A percentile compares a stretch with the other conserved stretches of the same genome.
phyloP scores from a whole-genome alignment of 2,113 vertebrate genomes.

The Corvus cornix region DNA sequence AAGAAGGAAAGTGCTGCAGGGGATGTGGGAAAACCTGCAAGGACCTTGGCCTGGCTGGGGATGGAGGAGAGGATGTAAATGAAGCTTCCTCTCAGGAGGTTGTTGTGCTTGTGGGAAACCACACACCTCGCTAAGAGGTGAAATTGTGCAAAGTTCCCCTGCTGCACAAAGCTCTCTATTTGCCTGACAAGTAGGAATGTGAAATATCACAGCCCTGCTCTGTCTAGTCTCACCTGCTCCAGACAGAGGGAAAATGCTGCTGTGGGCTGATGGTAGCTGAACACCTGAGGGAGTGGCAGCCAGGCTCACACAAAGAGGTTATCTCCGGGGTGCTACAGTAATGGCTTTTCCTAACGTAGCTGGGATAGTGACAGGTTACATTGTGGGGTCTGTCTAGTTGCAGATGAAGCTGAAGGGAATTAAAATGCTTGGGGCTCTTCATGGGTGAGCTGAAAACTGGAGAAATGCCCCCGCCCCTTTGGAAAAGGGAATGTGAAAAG shows the following conservation, averaged over 20 bases:
- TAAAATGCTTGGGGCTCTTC: background rate
- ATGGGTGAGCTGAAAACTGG: background rate
- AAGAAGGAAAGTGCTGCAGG: background rate
- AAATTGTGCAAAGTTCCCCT: background rate
- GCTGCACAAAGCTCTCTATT: background rate
- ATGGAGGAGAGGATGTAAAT: background rate
- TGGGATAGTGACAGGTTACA: background rate
- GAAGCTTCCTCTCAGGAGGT: background rate
- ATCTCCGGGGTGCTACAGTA: background rate
- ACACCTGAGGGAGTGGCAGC: conserved; percentile 17
- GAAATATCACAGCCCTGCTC: background rate
- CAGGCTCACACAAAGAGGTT: background rate
- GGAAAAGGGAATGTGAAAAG: conserved; percentile 19
- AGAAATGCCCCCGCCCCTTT: background rate
- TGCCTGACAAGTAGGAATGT: background rate
- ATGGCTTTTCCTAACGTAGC: conserved; percentile 11
- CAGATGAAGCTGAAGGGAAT: background rate
- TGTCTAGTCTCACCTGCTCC: background rate
- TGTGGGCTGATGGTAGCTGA: background rate
- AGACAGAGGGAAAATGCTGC: background rate
- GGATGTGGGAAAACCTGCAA: background rate
- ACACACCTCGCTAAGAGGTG: background rate
- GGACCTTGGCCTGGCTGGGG: background rate
- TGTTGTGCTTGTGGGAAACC: background rate
- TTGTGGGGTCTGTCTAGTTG: background rate